Conservation (phyloP, 2,888 invertebrate species). For the Adelphocoris suturalis region DNA sequence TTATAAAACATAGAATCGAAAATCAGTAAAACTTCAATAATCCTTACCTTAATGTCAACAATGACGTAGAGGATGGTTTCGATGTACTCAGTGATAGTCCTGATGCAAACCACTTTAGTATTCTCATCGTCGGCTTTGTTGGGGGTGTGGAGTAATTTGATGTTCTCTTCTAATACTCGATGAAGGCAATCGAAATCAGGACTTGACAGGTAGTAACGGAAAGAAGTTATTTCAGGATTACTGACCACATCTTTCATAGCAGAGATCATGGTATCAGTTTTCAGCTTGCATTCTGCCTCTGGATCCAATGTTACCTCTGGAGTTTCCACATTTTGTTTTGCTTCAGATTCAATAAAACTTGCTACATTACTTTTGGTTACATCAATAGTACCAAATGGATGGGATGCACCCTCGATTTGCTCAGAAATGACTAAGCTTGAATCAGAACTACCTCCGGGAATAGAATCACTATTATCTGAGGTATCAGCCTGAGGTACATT, state of each 20-base stretch:
- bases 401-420: neutral
- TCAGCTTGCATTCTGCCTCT: neutral
- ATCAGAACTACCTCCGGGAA: neutral
- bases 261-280: constrained; percentile 22
- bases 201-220: constrained; percentile 32
- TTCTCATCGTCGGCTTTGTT: constrained; percentile 55
- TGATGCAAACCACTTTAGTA: constrained; percentile 50
- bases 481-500: neutral
- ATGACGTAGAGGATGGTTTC: constrained; percentile 91
- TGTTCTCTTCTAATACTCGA: constrained; percentile 29
- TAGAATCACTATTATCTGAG: neutral
- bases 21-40: neutral
- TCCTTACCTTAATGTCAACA: constrained; percentile 74
- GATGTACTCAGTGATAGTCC: constrained; percentile 87
- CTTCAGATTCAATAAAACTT: constrained; percentile 45
- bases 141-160: constrained; percentile 57
- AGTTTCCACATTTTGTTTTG: neutral
- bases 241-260: constrained; percentile 27
- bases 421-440: constrained; percentile 10
- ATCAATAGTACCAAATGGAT: neutral
- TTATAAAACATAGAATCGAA: too few species aligned
- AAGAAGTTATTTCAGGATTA: constrained; percentile 55
- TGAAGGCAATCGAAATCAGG: constrained; percentile 19
- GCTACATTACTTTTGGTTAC: neutral
- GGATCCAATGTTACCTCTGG: neutral